Evolutionary conservation across 2,113 vertebrate species (phyloP).

Genomic region (Ptilonorhynchus violaceus): DNA sequence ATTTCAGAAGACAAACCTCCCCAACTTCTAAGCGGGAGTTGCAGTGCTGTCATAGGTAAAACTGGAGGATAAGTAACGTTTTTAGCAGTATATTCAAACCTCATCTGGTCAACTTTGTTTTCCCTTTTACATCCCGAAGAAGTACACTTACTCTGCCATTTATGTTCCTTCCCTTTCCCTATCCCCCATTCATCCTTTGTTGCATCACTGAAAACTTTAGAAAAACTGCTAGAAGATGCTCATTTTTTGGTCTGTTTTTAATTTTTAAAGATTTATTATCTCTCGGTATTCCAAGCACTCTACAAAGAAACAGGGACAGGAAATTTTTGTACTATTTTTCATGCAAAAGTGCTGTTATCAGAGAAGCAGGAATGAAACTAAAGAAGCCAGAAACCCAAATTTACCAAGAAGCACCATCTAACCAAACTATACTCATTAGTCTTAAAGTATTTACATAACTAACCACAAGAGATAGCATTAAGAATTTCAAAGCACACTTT

Average conservation of each 20-base stretch:
- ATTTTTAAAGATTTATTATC: background rate
- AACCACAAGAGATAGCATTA: background rate
- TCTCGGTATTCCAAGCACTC: background rate
- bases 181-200: background rate
- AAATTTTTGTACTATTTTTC: background rate
- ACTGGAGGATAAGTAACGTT: background rate
- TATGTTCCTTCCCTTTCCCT: background rate
- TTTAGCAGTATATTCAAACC: background rate
- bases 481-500: background rate
- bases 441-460: background rate
- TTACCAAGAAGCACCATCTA: background rate
- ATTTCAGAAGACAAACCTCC: background rate
- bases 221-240: background rate
- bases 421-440: background rate
- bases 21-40: background rate
- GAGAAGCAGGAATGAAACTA: background rate
- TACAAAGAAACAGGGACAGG: background rate
- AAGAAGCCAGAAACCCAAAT: background rate
- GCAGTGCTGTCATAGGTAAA: background rate
- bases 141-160: background rate
- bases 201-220: background rate
- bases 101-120: background rate
- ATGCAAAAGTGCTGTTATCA: background rate
- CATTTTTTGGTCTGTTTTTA: background rate
- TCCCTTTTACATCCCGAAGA: background rate